Conservation (phyloP, 2,888 invertebrate genomes). For the Scrobipalpa atriplicella region DNA sequence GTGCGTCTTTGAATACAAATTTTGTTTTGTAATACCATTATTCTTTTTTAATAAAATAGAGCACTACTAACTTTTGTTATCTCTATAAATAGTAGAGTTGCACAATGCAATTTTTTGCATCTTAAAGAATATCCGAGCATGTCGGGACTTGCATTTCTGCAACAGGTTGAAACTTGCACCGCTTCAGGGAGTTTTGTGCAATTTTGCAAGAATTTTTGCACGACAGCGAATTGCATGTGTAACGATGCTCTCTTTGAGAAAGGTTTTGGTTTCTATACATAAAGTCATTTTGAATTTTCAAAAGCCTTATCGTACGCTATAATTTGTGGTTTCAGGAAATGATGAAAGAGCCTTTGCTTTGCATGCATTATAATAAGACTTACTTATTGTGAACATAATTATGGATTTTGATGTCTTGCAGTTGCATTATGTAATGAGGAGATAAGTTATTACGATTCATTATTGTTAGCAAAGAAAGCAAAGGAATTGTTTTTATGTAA, state of each 20-base stretch:
- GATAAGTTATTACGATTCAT: no score
- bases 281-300: background rate
- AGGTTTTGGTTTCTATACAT: background rate
- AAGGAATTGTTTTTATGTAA: no score
- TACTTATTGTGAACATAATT: background rate
- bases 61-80: conserved; percentile 36
- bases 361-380: background rate
- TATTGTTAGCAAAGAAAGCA: no score
- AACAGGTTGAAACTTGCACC: conserved; percentile 68
- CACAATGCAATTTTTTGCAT: conserved; percentile 36
- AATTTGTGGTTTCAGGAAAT: conserved; percentile 8
- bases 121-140: conserved; percentile 44
- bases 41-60: conserved; percentile 33
- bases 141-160: conserved; percentile 52
- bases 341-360: background rate
- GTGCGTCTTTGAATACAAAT: conserved; percentile 51
- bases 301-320: background rate
- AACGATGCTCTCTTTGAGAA: background rate
- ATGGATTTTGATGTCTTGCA: background rate
- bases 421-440: no score
- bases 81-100: conserved; percentile 33
- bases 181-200: conserved; percentile 37
- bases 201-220: conserved; percentile 25
- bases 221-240: background rate
- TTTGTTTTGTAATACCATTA: conserved; percentile 42